Evolutionary conservation across 2,888 invertebrate species (phyloP).

Genomic region (Macrophya annulata): DNA sequence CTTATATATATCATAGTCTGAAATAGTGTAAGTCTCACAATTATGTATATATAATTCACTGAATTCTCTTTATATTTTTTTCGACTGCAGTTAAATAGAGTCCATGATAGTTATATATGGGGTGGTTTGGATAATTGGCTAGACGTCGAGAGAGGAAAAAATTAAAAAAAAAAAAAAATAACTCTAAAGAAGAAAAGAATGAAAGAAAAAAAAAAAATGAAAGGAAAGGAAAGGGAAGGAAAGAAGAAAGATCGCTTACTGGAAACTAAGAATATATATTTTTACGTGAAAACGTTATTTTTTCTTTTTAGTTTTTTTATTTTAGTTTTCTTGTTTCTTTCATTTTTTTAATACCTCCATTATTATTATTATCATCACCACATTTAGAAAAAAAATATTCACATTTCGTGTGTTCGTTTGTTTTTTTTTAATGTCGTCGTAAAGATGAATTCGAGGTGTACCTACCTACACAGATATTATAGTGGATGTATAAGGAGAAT

Average conservation of each 20-base stretch:
- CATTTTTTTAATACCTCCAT: neutral
- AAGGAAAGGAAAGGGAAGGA: too few species aligned
- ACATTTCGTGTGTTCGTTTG: neutral
- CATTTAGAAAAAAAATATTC: neutral
- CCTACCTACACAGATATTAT: too few species aligned
- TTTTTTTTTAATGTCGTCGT: neutral
- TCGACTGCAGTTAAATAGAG: neutral
- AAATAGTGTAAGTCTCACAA: slow-evolving; percentile 4
- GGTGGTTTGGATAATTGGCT: slow-evolving; percentile 27
- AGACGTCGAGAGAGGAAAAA: neutral
- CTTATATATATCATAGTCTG: neutral
- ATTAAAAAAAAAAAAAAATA: neutral
- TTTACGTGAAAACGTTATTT: too few species aligned
- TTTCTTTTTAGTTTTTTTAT: too few species aligned
- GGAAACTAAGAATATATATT: too few species aligned
- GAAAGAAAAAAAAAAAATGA: neutral
- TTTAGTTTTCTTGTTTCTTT: too few species aligned
- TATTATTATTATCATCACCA: neutral
- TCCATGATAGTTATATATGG: neutral
- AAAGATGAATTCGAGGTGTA: slow-evolving; percentile 1
- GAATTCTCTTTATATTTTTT: slow-evolving; percentile 18
- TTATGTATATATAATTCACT: slow-evolving; percentile 30
- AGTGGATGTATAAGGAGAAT: neutral
- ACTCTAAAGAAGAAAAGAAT: neutral
- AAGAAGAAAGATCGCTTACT: too few species aligned